Percentiles rank a stretch among this genome's conserved stretches.
phyloP scores from a whole-genome alignment of 2,113 vertebrate species.

The Enhydra lutris region DNA sequence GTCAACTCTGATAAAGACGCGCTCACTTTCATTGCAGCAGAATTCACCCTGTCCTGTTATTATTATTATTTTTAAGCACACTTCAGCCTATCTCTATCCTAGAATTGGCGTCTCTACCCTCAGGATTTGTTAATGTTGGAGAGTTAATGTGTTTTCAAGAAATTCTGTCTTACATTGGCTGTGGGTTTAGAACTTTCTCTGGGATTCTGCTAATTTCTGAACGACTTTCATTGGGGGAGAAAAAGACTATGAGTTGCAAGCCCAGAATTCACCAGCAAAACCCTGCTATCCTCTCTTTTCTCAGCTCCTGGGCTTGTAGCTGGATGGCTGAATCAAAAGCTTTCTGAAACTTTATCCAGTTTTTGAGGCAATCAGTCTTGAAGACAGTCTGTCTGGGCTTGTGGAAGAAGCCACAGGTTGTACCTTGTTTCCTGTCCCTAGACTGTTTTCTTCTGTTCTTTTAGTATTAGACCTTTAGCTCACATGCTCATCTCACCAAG shows the following conservation, averaged over 20 bases:
- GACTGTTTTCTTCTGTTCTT: not conserved
- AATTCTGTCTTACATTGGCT: conserved; percentile 35
- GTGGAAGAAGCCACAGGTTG: not conserved
- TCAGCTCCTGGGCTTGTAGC: not conserved
- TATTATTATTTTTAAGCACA: not conserved
- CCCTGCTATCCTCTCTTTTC: not conserved
- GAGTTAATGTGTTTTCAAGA: conserved; percentile 32
- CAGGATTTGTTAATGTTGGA: conserved; percentile 30
- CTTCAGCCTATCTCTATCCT: conserved; percentile 22
- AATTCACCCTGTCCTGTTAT: not conserved
- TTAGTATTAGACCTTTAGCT: not conserved
- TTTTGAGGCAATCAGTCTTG: not conserved
- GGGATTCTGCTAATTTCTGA: conserved; percentile 28
- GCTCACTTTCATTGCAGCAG: conserved; percentile 44
- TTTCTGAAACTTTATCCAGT: not conserved
- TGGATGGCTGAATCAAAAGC: not conserved
- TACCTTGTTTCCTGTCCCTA: not conserved
- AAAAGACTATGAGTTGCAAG: not conserved
- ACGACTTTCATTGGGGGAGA: not conserved
- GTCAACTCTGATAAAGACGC: conserved; percentile 68
- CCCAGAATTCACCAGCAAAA: not conserved
- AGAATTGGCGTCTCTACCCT: conserved; percentile 32
- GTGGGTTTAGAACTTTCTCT: conserved; percentile 7
- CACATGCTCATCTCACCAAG: not conserved
- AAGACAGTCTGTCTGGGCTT: not conserved